Evolutionary conservation across 2,888 invertebrate genomes (phyloP), one percentile per base, ranked within the genome.

Genomic region (Cosmorhoe ocellata): DNA sequence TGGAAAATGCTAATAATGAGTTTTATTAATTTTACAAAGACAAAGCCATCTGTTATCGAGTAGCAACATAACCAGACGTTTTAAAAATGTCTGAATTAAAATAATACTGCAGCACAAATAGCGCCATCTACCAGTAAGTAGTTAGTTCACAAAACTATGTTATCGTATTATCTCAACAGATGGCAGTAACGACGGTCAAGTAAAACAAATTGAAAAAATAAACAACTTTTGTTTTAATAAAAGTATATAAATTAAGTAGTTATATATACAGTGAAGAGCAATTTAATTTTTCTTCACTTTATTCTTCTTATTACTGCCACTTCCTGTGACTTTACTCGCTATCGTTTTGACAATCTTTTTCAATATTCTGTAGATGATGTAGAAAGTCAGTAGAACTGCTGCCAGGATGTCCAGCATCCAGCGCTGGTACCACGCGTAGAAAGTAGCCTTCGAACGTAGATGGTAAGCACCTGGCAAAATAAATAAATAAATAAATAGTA

Each of bases 401-500:
- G 61, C 67, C 0, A 71, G 8, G 28, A 74, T 73, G 34, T 80
- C 80, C 33, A 80, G 38, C 66, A 79, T 67, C 69, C 74, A 74
- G 0, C 70, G 58, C 28, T 76, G 66, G 43, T 78, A 76, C 76
- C 77, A 79, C 2, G 61, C 10, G 64, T 80, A 79, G 0, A 67
- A 62, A 7, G 52, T 56, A 0, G 69, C 59, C 12, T 69, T 69
- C 0, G 79, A 76, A 1, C 79, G 73, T 0, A 79, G 71, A 48
- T 80, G 80, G 51, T 65, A 56, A 0, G 78, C 78, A 0, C 79
- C 78, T 79, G 69, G 1, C 61, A 64, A 36, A 26, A 27, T 39
- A 13, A 27, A 36, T 3, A 3, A 28, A 6, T n/a, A 9, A 12
- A 0, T 12, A 30, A 22, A 22, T 28, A 1, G 5, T 5, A 18